Evolutionary conservation across 2,797 vertebrate species (phyloP), one percentile per base, ranked within the genome.

Genomic region (Triplophysa yarkandensis): DNA sequence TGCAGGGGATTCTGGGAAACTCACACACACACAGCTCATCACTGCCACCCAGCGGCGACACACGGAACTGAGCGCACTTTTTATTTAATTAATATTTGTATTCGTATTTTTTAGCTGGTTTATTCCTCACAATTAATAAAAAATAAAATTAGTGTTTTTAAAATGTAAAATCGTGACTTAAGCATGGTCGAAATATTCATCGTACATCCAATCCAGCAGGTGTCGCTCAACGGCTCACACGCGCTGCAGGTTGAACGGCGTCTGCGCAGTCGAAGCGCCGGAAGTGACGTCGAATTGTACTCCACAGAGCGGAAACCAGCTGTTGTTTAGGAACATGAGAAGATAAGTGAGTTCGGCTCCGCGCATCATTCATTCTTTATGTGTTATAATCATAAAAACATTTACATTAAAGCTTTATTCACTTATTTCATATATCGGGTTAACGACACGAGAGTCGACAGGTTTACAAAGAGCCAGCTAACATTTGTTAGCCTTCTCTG

Each of bases 211-310:
- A 6, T 23, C 68, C 76, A 21, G 2, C 14, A 76, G 65, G 60
- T 65, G 80, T 77, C 73, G 73, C 32, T 34, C 1, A 32, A 25
- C 58, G 32, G 10, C 0, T 2, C 6, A 7, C 17, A 21, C 17
- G 4, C 27, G 11, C 23, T 1, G 32, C 1, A 14, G 10, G 13
- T 2, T 14, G 16, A 32, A 68, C 4, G 19, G 30, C 1, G 19
- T 50, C 14, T 74, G 77, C 77, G 66, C 66, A 62, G 46, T 63
- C 41, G 2, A 5, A 36, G 79, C 87, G 74, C 90, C 92, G 92
- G 92, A 93, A 92, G 90, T 90, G 88, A 85, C 89, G 87, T 87
- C 84, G 82, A 78, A 91, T 91, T 93, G 92, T 89, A 88, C 89
- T 90, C 89, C 87, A 86, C 86, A 84, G 84, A 85, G 86, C 67